Conservation (phyloP, 1,140 invertebrate species). For the Battus philenor region DNA sequence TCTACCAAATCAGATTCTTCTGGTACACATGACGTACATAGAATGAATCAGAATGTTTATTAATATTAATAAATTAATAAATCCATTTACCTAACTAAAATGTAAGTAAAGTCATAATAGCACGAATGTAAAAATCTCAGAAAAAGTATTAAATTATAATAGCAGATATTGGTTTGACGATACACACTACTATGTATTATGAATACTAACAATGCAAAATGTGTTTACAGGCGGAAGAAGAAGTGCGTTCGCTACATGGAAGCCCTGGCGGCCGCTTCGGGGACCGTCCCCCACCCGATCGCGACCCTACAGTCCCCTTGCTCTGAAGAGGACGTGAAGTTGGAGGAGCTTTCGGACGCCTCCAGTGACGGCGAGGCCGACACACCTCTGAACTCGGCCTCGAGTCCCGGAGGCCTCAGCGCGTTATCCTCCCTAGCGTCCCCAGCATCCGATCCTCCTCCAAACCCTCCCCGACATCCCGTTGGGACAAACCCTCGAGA, state of each 20-base stretch:
- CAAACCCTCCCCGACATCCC: constrained; percentile 81
- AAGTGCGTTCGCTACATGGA: constrained; percentile 97
- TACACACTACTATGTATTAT: no score
- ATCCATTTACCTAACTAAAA: no score
- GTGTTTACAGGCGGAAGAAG: constrained; percentile 94
- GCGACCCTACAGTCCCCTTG: constrained; percentile 51
- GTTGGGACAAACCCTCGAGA: constrained; percentile 93
- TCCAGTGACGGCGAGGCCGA: constrained; percentile 83
- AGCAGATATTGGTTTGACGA: no score
- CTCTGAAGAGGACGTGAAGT: constrained; percentile 85
- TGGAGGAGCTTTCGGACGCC: constrained; percentile 81
- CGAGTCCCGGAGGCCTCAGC: constrained; percentile 86
- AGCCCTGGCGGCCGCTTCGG: constrained; percentile 82
- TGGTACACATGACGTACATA: no score
- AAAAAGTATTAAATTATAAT: no score
- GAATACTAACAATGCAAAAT: no score
- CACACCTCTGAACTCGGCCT: constrained; percentile 80
- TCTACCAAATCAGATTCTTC: no score
- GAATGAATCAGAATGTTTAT: no score
- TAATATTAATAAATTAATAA: no score
- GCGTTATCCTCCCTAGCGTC: constrained; percentile 87
- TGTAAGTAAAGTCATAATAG: no score
- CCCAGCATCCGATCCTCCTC: constrained; percentile 81
- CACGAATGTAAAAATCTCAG: no score
- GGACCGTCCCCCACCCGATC: constrained; percentile 71